Base-by-base conservation (phyloP, 2,888 invertebrate genomes). In the Xanthostigma xanthostigma region DNA sequence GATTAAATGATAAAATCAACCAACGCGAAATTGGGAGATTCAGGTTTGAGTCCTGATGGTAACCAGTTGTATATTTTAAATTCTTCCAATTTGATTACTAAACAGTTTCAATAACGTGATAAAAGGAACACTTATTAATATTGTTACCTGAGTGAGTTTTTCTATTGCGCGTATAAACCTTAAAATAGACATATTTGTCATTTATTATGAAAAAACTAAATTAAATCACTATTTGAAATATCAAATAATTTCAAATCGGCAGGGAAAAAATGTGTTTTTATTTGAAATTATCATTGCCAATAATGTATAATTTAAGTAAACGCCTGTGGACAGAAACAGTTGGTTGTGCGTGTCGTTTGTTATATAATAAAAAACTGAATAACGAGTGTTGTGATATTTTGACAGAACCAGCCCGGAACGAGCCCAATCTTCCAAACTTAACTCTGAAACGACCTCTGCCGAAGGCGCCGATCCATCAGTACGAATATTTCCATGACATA, bases 231-330 rank as follows among this genome's bases (percentile, higher is more conserved):
- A 3, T 27, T 27, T 27, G 27, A 27, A 27, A 27, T 27, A 27
- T 27, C 27, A 27, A 27, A 27, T 27, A 27, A 5, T 27, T 6
- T 27, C 9, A 6, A 17, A 41, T 3, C 11, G 17, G 11, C 13
- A 17, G 17, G 10, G 5, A 11, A 14, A 45, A 12, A 41, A 46
- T 46, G 46, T 46, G 48, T 33, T 48, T 42, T 42, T 48, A 43
- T 35, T 33, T 43, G 27, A 14, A 34, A 42, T 37, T 48, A 17
- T 48, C 48, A 14, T 10, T 41, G 33, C 42, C 42, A 37, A 48
- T 48, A 11, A 37, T 48, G 14, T 38, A 48, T 27, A 48, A 48
- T 36, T 40, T 48, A 8, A 17, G 42, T n/a, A 27, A 36, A 8
- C 48, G 48, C 3, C 33, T 48, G 3, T 48, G 36, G 27, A 27